Percentiles rank a stretch among this genome's conserved stretches.
Evolutionary conservation across 2,888 invertebrate species (phyloP).

Genomic region (Drosophila melanosoma): DNA sequence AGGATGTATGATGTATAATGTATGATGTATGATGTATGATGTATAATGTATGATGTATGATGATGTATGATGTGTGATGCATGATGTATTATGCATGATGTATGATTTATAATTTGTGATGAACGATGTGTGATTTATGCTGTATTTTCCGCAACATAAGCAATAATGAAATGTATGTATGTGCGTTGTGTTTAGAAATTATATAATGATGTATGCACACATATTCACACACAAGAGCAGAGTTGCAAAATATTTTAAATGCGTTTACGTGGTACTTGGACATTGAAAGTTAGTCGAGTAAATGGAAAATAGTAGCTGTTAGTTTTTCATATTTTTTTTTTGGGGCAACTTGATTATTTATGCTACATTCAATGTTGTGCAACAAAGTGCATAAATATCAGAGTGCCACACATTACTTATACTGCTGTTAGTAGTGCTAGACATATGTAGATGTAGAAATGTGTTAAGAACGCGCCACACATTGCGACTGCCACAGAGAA

Average conservation of each 20-base stretch:
- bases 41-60: too few relatives aligned
- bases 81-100: too few relatives aligned
- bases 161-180: too few relatives aligned
- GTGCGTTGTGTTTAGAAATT: too few relatives aligned
- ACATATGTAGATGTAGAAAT: background rate
- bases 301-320: conserved; percentile 47
- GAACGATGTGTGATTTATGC: too few relatives aligned
- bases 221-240: background rate
- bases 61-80: too few relatives aligned
- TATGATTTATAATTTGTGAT: too few relatives aligned
- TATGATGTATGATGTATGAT: too few relatives aligned
- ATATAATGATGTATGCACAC: background rate
- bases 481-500: conserved; percentile 21
- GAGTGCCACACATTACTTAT: conserved; percentile 27
- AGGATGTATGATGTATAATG: too few relatives aligned
- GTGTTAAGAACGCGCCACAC: background rate
- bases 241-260: conserved; percentile 36
- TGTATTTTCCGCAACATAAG: too few relatives aligned
- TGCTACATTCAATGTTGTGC: conserved; percentile 38
- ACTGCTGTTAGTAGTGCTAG: background rate
- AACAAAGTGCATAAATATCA: conserved; percentile 69
- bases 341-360: conserved; percentile 63
- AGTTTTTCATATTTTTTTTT: conserved; percentile 28
- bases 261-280: conserved; percentile 43
- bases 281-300: conserved; percentile 34